Evolutionary conservation across 2,113 vertebrate species (phyloP).

Genomic region (Ptilorrhoa leucosticta): DNA sequence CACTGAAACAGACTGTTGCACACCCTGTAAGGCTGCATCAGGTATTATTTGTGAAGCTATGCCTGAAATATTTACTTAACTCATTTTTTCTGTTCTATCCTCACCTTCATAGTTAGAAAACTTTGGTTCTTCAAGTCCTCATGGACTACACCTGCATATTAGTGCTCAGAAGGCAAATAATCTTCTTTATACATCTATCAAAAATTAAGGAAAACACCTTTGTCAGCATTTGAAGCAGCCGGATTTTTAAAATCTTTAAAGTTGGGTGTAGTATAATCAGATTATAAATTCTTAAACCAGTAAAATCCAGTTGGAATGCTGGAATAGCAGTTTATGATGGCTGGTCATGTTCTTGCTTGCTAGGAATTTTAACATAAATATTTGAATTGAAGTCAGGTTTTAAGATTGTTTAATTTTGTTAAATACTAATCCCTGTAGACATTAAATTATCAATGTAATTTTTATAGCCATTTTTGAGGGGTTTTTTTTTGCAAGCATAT

Average conservation of each 20-base stretch:
- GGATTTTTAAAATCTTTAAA: slow-evolving; percentile 28
- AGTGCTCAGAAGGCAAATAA: neutral
- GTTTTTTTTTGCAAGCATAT: neutral
- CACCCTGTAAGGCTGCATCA: neutral
- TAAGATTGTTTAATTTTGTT: slow-evolving; percentile 16
- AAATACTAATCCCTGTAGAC: neutral
- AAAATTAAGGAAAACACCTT: neutral
- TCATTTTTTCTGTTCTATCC: neutral
- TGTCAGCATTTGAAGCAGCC: neutral
- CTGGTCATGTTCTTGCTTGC: slow-evolving; percentile 62
- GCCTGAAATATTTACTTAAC: neutral
- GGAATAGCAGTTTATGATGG: slow-evolving; percentile 25
- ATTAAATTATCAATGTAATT: neutral
- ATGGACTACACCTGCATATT: neutral
- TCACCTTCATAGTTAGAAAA: neutral
- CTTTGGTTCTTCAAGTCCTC: neutral
- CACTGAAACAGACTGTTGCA: neutral
- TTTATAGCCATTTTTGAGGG: neutral
- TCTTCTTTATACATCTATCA: neutral
- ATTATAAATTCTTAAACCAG: slow-evolving; percentile 53
- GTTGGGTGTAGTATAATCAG: slow-evolving; percentile 48
- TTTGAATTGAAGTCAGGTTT: slow-evolving; percentile 34
- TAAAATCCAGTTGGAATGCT: slow-evolving; percentile 64
- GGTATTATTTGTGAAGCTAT: neutral
- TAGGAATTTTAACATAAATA: slow-evolving; percentile 50